Evolutionary conservation across 2,797 vertebrate species (phyloP).

Genomic region (Zalophus californianus): DNA sequence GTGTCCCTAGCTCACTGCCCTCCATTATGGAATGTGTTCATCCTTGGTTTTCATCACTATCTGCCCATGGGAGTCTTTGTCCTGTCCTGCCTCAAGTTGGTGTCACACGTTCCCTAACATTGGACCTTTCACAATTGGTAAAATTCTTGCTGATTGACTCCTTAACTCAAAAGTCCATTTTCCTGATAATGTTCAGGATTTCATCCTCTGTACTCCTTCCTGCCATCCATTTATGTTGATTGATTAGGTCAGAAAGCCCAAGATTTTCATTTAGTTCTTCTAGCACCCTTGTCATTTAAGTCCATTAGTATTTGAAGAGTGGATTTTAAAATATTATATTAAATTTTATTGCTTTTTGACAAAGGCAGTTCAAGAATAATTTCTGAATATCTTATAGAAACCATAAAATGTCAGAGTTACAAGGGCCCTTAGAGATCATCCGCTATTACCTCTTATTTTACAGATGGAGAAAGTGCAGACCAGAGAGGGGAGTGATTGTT

Average conservation of each 20-base stretch:
- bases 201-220: slow-evolving; percentile 54
- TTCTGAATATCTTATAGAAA: slow-evolving; percentile 78
- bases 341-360: slow-evolving; percentile 84
- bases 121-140: slow-evolving; percentile 17
- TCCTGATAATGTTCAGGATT: slow-evolving; percentile 67
- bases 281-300: slow-evolving; percentile 81
- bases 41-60: not conserved
- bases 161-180: slow-evolving; percentile 74
- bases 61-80: not conserved
- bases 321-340: slow-evolving; percentile 84
- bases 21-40: not conserved
- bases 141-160: slow-evolving; percentile 65
- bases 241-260: slow-evolving; percentile 81
- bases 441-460: slow-evolving; percentile 61
- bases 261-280: slow-evolving; percentile 81
- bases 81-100: not conserved
- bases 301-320: slow-evolving; percentile 84
- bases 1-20: not conserved
- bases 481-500: not conserved
- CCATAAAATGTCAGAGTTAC: slow-evolving; percentile 77
- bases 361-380: slow-evolving; percentile 83
- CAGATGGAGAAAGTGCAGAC: not conserved
- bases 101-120: not conserved
- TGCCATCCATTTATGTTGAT: slow-evolving; percentile 76
- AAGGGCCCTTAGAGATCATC: slow-evolving; percentile 66